phyloP scores from a whole-genome alignment of 2,797 vertebrate species.

The Danio kyathit region DNA sequence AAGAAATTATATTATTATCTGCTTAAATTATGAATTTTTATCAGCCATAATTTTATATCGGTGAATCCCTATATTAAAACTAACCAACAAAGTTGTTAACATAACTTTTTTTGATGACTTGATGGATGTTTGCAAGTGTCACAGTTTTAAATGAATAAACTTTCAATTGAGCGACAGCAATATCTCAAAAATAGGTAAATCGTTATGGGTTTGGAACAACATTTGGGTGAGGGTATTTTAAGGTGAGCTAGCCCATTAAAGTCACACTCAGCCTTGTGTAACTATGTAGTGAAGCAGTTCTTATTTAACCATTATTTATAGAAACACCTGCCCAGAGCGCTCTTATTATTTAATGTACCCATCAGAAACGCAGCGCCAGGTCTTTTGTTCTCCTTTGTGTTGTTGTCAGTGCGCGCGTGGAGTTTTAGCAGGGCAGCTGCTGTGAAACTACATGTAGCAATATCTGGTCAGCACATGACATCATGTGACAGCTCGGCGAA shows the following conservation, averaged over 20 bases:
- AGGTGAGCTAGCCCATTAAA: background rate
- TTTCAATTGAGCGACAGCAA: too few relatives aligned
- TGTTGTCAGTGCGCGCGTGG: background rate
- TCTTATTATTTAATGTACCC: slow-evolving; percentile 22
- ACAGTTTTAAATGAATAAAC: too few relatives aligned
- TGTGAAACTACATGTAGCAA: slow-evolving; percentile 39
- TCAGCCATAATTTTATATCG: too few relatives aligned
- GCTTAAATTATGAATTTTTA: too few relatives aligned
- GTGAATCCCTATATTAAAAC: too few relatives aligned
- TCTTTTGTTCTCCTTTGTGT: slow-evolving; percentile 45
- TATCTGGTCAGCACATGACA: slow-evolving; percentile 71
- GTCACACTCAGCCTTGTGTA: background rate
- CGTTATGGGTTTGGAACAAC: too few relatives aligned
- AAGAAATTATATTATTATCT: too few relatives aligned
- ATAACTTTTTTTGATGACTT: too few relatives aligned
- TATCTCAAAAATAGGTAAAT: too few relatives aligned
- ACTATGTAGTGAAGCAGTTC: background rate
- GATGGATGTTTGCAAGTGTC: too few relatives aligned
- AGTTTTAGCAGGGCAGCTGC: slow-evolving; percentile 17
- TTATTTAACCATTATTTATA: slow-evolving; percentile 14
- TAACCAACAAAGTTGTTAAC: too few relatives aligned
- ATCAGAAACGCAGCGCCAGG: slow-evolving; percentile 23
- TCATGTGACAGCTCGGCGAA: slow-evolving; percentile 68
- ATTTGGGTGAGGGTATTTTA: too few relatives aligned
- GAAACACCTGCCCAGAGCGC: slow-evolving; percentile 11